A percentile compares a stretch with the other conserved stretches of the same genome.
Evolutionary conservation across 2,797 vertebrate species (phyloP).

Genomic region (Trachops cirrhosus): DNA sequence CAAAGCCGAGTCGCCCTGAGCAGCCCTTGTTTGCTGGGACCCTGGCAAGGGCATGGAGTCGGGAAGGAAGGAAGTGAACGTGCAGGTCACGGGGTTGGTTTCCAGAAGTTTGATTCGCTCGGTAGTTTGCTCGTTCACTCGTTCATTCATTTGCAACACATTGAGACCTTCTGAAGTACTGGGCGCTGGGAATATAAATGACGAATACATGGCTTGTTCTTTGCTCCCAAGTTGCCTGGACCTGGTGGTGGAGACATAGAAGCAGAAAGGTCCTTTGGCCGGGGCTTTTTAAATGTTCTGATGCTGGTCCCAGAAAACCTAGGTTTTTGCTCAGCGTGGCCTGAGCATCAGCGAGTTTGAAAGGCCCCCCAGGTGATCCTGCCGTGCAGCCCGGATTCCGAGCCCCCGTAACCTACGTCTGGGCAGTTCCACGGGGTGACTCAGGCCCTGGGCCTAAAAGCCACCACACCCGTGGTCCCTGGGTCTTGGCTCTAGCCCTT

Average conservation of each 20-base stretch:
- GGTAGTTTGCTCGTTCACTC: background rate
- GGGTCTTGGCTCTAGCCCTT: background rate
- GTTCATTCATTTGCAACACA: background rate
- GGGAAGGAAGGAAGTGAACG: background rate
- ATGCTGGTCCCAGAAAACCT: background rate
- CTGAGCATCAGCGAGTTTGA: background rate
- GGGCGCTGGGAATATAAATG: too few relatives aligned
- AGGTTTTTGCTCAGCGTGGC: background rate
- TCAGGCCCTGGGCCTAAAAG: background rate
- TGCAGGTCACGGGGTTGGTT: background rate
- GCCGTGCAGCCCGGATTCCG: rapidly evolving
- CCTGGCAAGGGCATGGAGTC: background rate
- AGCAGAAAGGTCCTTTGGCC: background rate
- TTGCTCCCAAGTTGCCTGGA: background rate
- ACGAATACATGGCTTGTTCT: background rate
- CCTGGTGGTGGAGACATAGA: background rate
- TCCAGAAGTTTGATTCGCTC: background rate
- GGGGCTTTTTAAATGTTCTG: background rate
- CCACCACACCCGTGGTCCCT: background rate
- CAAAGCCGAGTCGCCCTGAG: background rate
- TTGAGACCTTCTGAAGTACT: background rate
- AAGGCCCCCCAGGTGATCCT: background rate
- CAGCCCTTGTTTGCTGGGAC: background rate
- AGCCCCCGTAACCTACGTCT: background rate
- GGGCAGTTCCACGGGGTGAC: background rate